Conservation (phyloP, 2,113 vertebrate genomes). For the Thryonomys swinderianus region DNA sequence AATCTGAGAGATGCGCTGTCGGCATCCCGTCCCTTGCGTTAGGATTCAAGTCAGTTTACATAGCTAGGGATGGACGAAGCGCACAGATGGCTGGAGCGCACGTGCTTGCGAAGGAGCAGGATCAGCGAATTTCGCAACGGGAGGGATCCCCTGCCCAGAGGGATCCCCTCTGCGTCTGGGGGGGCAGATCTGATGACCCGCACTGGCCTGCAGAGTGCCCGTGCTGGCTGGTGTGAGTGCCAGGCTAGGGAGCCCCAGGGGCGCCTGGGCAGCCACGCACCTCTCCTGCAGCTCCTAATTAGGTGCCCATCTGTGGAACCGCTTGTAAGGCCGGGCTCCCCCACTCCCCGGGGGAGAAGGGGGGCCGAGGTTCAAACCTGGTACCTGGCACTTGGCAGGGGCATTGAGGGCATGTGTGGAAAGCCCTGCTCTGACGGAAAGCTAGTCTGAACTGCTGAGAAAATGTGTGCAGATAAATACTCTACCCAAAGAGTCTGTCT, state of each 20-base stretch:
- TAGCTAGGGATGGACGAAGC: background rate
- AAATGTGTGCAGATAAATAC: background rate
- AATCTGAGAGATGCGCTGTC: background rate
- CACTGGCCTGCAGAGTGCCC: background rate
- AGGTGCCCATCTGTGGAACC: background rate
- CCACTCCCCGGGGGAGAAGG: background rate
- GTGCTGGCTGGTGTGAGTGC: background rate
- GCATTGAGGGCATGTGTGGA: background rate
- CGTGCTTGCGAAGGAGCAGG: background rate
- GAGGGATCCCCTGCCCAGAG: background rate
- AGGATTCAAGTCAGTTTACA: background rate
- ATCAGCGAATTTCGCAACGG: background rate
- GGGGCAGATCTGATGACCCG: background rate
- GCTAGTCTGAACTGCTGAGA: background rate
- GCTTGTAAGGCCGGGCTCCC: background rate
- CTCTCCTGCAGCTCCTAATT: background rate
- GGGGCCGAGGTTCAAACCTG: background rate
- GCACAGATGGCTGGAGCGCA: background rate
- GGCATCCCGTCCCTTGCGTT: background rate
- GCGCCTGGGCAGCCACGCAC: background rate
- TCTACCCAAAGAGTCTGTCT: background rate
- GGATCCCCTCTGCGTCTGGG: no score
- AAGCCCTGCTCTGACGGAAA: conserved; percentile 16
- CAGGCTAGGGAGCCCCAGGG: background rate
- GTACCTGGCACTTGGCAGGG: background rate